These are phyloP conservation scores for Agelaius phoeniceus DNA, from an alignment of 2,113 vertebrate genomes.

Conservation along the genomic window DNA sequence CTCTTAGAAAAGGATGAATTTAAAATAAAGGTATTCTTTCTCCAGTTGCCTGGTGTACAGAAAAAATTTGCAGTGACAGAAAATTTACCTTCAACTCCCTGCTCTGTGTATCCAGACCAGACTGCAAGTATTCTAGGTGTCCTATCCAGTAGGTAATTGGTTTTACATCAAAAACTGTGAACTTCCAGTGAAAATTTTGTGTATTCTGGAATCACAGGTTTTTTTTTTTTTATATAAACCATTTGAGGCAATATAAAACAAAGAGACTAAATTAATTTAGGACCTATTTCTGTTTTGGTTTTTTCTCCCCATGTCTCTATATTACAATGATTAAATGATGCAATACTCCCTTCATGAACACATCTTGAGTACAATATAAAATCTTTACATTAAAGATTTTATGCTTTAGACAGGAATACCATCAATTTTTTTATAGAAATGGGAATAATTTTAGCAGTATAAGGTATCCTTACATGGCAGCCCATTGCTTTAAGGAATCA, in stretches of 20 bases:
- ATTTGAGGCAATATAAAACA: background rate
- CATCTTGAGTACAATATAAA: background rate
- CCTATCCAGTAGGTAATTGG: accelerated
- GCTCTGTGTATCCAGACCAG: background rate
- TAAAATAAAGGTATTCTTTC: background rate
- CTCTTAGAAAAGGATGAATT: background rate
- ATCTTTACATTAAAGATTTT: background rate
- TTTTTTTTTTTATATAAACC: background rate
- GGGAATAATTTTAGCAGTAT: background rate
- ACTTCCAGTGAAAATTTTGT: background rate
- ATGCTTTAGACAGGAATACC: accelerated
- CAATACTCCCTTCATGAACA: background rate
- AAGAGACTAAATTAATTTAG: background rate
- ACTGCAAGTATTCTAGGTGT: background rate
- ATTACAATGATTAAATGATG: background rate
- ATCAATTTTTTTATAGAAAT: background rate
- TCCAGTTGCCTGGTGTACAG: background rate
- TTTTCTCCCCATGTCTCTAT: accelerated
- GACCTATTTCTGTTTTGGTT: background rate
- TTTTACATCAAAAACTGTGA: background rate
- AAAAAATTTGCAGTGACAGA: background rate
- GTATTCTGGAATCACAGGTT: background rate
- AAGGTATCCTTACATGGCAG: background rate
- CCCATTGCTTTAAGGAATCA: background rate
- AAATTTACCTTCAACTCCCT: background rate